phyloP scores from a whole-genome alignment of 2,797 vertebrate genomes.

The Catamblyrhynchus diadema region DNA sequence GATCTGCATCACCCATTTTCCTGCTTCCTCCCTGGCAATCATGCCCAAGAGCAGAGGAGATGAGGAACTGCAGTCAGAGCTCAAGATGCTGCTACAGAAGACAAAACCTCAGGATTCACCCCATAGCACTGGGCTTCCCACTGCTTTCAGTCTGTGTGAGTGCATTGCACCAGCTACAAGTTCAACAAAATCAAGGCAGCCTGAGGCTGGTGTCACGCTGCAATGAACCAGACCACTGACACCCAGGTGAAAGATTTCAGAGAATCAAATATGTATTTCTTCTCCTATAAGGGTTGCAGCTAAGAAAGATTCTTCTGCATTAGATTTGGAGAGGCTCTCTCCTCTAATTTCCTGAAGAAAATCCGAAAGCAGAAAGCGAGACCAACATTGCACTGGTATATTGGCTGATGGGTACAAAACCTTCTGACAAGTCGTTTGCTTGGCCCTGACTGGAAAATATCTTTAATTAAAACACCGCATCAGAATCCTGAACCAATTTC shows the following conservation, averaged over 20 bases:
- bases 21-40: background rate
- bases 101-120: background rate
- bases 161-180: background rate
- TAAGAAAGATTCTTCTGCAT: background rate
- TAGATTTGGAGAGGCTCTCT: background rate
- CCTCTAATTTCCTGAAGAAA: background rate
- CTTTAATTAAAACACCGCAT: slow-evolving; percentile 78
- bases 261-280: background rate
- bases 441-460: slow-evolving; percentile 72
- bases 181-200: background rate
- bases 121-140: background rate
- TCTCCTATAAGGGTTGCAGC: background rate
- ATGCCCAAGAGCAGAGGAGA: background rate
- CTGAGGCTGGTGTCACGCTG: accelerated
- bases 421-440: slow-evolving; percentile 60
- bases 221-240: background rate
- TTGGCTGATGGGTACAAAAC: slow-evolving; percentile 41
- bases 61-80: background rate
- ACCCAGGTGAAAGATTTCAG: background rate
- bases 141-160: background rate
- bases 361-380: background rate
- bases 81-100: background rate
- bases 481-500: slow-evolving; percentile 72
- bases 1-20: background rate
- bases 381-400: background rate